Percentiles rank a stretch among this genome's conserved stretches.
phyloP scores from a whole-genome alignment of 1,140 invertebrate species.

The Uloborus diversus region DNA sequence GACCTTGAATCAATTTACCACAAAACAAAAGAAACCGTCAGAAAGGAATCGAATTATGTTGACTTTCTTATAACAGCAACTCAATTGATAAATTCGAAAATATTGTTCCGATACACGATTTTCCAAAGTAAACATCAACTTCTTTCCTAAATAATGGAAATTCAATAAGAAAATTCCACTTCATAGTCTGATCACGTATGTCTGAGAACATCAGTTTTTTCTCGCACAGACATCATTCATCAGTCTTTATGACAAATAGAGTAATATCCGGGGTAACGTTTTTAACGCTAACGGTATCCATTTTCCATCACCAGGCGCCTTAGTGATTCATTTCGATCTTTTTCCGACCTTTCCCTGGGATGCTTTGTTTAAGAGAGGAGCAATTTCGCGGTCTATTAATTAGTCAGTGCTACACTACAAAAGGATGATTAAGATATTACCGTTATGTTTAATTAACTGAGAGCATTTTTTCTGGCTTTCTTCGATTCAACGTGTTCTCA shows the following conservation, averaged over 20 bases:
- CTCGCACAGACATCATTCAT: constrained; percentile 17
- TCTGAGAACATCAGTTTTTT: no score
- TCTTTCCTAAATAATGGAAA: no score
- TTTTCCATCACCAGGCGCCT: no score
- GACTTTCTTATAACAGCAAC: no score
- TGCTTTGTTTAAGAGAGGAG: no score
- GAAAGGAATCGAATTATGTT: no score
- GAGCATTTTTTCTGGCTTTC: background rate
- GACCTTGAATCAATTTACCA: background rate
- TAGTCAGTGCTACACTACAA: constrained; percentile 26
- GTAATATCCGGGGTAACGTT: constrained; percentile 29
- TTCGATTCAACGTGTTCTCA: background rate
- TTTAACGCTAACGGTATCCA: constrained; percentile 17
- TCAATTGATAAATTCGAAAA: no score
- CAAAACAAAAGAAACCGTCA: background rate
- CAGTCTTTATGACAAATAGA: constrained; percentile 31
- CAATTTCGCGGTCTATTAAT: constrained; percentile 8
- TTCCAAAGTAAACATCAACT: no score
- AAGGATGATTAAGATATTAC: constrained; percentile 29
- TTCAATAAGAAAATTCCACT: background rate
- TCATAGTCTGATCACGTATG: constrained; percentile 19
- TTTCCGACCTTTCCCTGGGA: no score
- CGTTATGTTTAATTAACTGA: constrained; percentile 5
- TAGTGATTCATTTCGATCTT: no score
- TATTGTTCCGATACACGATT: no score